These are phyloP conservation scores for Netelia fuscicornis DNA, from an alignment of 2,888 invertebrate species.

Conservation along the genomic window DNA sequence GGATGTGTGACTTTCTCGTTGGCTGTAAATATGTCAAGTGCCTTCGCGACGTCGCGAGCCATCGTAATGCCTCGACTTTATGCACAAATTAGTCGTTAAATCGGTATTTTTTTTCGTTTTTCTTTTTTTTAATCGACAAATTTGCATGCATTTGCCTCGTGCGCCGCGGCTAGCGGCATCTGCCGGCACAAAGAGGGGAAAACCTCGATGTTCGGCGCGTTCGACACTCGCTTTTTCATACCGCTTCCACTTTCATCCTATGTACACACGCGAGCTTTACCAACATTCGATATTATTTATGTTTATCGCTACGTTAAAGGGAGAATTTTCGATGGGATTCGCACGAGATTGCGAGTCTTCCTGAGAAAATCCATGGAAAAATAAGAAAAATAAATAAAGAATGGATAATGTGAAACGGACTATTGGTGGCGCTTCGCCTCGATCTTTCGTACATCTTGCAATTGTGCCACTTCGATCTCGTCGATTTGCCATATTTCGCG, in stretches of 20 bases:
- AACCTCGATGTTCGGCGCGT: constrained; percentile 22
- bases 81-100: constrained; percentile 68
- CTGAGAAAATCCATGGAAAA: not conserved
- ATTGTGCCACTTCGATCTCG: constrained; percentile 48
- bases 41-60: constrained; percentile 50
- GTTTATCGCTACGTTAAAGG: not conserved
- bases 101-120: constrained; percentile 20
- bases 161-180: not conserved
- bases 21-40: constrained; percentile 72
- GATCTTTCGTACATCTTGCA: constrained; percentile 30
- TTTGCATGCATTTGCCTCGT: constrained; percentile 42
- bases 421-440: constrained; percentile 28
- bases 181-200: constrained; percentile 7
- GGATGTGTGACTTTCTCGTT: constrained; percentile 75
- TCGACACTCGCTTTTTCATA: constrained; percentile 22
- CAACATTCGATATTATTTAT: not conserved
- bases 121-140: constrained; percentile 34
- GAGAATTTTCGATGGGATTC: not conserved
- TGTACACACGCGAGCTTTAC: not conserved
- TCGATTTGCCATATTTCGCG: constrained; percentile 35
- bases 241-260: constrained; percentile 40
- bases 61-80: constrained; percentile 61
- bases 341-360: not conserved
- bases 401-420: not conserved
- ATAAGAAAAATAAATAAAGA: constrained; percentile 35